Evolutionary conservation across 2,888 invertebrate genomes (phyloP).

Genomic region (Trachelus stipa): DNA sequence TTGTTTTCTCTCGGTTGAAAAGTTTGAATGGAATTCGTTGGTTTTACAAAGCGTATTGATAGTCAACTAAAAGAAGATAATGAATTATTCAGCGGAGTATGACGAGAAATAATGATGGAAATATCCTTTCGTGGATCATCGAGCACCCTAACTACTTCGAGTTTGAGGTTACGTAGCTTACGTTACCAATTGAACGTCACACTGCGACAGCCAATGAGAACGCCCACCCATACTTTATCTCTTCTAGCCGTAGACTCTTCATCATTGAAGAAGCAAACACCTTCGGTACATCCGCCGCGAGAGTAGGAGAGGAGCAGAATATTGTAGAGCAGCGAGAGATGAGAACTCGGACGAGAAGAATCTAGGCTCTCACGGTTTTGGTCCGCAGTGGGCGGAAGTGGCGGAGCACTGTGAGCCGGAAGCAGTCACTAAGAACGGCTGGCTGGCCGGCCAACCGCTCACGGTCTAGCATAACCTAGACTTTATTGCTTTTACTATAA

Average conservation of each 20-base stretch:
- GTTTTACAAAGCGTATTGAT: not conserved
- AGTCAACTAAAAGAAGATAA: not conserved
- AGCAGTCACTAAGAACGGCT: slow-evolving; percentile 18
- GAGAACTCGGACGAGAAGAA: not conserved
- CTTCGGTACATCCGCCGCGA: not conserved
- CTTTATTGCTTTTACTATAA: slow-evolving; percentile 6
- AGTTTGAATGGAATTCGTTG: not conserved
- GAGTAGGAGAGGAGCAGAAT: not conserved
- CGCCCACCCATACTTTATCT: not conserved
- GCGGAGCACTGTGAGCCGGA: slow-evolving; percentile 21
- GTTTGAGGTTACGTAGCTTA: not conserved
- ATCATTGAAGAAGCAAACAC: not conserved
- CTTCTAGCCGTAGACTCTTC: not conserved
- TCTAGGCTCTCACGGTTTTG: slow-evolving; percentile 13
- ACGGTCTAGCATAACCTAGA: slow-evolving; percentile 9
- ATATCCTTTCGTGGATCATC: not conserved
- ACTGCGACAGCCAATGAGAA: not conserved
- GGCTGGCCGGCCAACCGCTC: slow-evolving; percentile 1
- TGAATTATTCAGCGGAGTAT: not conserved
- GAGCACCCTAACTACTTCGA: not conserved
- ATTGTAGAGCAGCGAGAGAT: not conserved
- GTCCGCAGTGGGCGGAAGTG: slow-evolving; percentile 17
- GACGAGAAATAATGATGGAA: not conserved
- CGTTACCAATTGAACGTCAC: not conserved
- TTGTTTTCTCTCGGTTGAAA: not conserved